Evolutionary conservation across 2,888 invertebrate genomes (phyloP).

Genomic region (Rhogogaster chlorosoma): DNA sequence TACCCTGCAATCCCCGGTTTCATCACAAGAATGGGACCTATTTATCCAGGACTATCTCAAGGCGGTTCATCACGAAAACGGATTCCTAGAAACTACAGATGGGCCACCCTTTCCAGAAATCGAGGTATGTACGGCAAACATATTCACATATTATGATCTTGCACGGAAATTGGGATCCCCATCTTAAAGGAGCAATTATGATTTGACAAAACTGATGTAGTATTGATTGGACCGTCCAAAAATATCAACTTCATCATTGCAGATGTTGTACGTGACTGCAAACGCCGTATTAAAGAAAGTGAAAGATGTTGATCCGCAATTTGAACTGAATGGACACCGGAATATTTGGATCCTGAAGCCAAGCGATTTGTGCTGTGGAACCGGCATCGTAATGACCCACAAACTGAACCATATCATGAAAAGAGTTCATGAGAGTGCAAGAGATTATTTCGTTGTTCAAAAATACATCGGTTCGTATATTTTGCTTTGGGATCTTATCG

Average conservation of each 20-base stretch:
- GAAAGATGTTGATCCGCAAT: constrained; percentile 81
- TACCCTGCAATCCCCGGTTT: constrained; percentile 67
- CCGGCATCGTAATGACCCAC: constrained; percentile 88
- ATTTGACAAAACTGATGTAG: neutral
- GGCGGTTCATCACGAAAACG: constrained; percentile 78
- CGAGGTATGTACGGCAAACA: constrained; percentile 19
- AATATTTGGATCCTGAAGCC: constrained; percentile 95
- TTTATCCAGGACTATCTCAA: constrained; percentile 85
- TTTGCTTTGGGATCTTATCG: constrained; percentile 47
- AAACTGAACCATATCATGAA: constrained; percentile 85
- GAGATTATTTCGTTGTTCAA: constrained; percentile 86
- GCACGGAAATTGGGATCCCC: too few relatives aligned
- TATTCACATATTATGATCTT: neutral
- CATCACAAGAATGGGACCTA: constrained; percentile 82
- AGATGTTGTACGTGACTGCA: constrained; percentile 69
- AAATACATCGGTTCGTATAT: constrained; percentile 88
- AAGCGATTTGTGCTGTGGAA: constrained; percentile 87
- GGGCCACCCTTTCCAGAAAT: constrained; percentile 36
- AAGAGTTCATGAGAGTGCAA: constrained; percentile 79
- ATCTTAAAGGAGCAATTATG: neutral
- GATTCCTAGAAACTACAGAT: constrained; percentile 40
- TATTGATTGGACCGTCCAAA: neutral
- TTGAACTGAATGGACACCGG: constrained; percentile 86
- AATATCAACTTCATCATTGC: neutral
- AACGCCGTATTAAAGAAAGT: constrained; percentile 82